Evolutionary conservation across 2,113 vertebrate species (phyloP), one percentile per base, ranked within the genome.

Genomic region (Arizona elegans): DNA sequence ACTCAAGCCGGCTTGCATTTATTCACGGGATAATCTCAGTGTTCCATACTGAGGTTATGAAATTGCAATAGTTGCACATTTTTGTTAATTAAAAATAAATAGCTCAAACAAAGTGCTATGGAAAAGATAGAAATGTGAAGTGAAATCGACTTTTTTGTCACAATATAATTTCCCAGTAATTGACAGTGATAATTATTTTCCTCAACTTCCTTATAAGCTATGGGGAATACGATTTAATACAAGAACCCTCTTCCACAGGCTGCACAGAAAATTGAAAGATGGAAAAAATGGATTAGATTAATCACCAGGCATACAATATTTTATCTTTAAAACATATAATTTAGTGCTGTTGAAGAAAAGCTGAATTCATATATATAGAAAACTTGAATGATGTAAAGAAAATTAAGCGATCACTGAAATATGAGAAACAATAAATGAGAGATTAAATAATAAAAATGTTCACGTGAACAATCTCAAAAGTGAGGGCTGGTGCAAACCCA

Each of bases 281-380:
- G 86, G 95, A 92, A 96, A 97, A 96, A 94, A 5, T 93, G 70
- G 94, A 96, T 33, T 75, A 50, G 24, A 17, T 89, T 93, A 89
- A 92, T 93, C 94, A 85, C 91, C 93, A 85, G 88, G 88, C 85
- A 93, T 93, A 47, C 55, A 58, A 70, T 43, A 96, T 94, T 93
- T 89, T 94, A 92, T 90, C 53, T 94, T 24, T 65, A 62, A 5
- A 53, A 88, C 90, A 93, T 89, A 93, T 95, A 94, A 93, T 90
- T 91, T 94, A 95, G 88, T 95, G 70, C 6, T 19, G 87, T 55
- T 94, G 90, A 93, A 92, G 24, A 90, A 62, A 88, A 13, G 53
- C 58, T 92, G 59, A 85, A 70, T 91, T 94, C 47, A 92, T 91
- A 95, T 53, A 95, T 43, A 6, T 55, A 52, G 4, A 90, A 90